Evolutionary conservation across 2,797 vertebrate genomes (phyloP).

Genomic region (Stomatorhinus walkeri): DNA sequence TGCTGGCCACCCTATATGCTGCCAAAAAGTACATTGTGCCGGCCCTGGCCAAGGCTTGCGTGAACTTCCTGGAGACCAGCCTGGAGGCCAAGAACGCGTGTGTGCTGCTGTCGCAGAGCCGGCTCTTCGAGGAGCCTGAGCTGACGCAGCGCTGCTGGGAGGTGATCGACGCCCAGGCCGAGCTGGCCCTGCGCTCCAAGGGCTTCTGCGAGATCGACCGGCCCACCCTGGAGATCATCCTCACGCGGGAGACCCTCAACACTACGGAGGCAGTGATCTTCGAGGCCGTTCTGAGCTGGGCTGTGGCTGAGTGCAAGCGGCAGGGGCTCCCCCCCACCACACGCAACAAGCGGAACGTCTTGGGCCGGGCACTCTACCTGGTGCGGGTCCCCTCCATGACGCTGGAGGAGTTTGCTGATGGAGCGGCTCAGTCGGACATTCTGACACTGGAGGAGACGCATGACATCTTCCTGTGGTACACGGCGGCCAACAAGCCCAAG

Average conservation of each 20-base stretch:
- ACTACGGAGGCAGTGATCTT: conserved; percentile 87
- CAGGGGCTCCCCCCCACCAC: conserved; percentile 66
- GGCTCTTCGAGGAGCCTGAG: conserved; percentile 91
- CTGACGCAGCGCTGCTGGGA: conserved; percentile 95
- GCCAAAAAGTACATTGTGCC: conserved; percentile 98
- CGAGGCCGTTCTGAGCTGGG: conserved; percentile 83
- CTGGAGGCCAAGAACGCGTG: conserved; percentile 93
- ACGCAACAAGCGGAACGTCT: conserved; percentile 69
- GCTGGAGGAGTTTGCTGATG: conserved; percentile 89
- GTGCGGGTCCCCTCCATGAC: conserved; percentile 88
- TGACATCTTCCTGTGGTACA: conserved; percentile 95
- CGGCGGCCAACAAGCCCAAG: conserved; percentile 80
- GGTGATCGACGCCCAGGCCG: conserved; percentile 96
- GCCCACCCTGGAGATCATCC: conserved; percentile 83
- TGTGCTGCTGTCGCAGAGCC: conserved; percentile 91
- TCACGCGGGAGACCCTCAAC: conserved; percentile 85
- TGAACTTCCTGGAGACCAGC: conserved; percentile 90
- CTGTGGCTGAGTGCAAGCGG: conserved; percentile 81
- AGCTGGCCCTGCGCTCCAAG: conserved; percentile 83
- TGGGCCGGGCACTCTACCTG: conserved; percentile 82
- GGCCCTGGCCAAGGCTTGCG: conserved; percentile 85
- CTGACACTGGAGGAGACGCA: conserved; percentile 92
- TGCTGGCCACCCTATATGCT: conserved; percentile 88
- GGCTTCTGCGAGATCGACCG: conserved; percentile 91
- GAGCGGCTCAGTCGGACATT: conserved; percentile 84